Evolutionary conservation across 23 tunicate genomes (phyloP), one percentile per base, ranked within the genome.

Genomic region (Phallusia fumigata): DNA sequence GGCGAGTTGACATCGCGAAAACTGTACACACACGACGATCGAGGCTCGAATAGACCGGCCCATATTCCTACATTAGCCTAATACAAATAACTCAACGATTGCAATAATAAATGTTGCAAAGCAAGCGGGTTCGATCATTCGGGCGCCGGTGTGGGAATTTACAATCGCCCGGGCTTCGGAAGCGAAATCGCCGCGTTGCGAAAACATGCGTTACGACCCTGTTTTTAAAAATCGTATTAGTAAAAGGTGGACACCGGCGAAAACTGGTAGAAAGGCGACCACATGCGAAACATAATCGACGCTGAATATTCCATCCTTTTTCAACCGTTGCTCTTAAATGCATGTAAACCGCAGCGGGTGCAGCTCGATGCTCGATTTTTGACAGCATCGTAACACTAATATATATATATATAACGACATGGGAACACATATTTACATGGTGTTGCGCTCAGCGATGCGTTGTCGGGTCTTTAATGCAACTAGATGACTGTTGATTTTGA

Each of bases 1-100:
- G 69, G 28, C 69, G 69, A 24, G 69, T 58, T 58, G 13, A 58
- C 13, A 21, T 24, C 28, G 28, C 69, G 69, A 58, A 58, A 40
- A 58, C 28, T 58, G 28, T 58, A 24, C 13, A 58, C 69, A 58
- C 69, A 58, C 26, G 69, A 58, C 69, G 69, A 58, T 21, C 11
- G 28, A 24, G 69, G 69, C 28, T 5, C 28, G 28, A 21, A 58
- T 1, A 24, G 28, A 58, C 69, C 28, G 69, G 16, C 69, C 69
- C 69, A 58, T 21, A 24, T 6, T 58, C 69, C 69, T 58, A 58
- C 69, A 58, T 58, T 58, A 58, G 69, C 69, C 69, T 58, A 58
- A 58, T 58, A 58, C 69, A 58, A 58, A 58, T 22, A 58, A 58
- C 16, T 58, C 28, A 58, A 58, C 26, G 69, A 58, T 58, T 58